These are phyloP conservation scores for Casuarius casuarius DNA, from an alignment of 2,113 vertebrate genomes.

Conservation along the genomic window DNA sequence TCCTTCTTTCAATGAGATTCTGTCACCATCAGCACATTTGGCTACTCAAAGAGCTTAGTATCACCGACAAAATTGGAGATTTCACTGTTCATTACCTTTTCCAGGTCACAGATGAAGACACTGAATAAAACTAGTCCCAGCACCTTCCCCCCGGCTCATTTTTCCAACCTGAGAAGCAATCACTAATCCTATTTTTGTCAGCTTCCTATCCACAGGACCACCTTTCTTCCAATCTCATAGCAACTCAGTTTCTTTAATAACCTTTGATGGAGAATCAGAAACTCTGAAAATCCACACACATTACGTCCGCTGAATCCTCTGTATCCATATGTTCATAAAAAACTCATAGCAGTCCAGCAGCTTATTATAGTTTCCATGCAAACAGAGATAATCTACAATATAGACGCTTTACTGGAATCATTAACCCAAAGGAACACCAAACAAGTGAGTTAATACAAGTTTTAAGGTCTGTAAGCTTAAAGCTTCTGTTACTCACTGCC, in stretches of 20 bases:
- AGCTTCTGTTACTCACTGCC: background rate
- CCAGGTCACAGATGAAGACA: background rate
- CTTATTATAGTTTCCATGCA: background rate
- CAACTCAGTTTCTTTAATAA: background rate
- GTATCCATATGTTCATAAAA: background rate
- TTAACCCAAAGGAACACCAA: background rate
- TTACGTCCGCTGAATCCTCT: background rate
- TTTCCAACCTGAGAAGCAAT: background rate
- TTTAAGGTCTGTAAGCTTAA: background rate
- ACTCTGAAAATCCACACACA: background rate
- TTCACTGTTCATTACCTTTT: constrained; percentile 33
- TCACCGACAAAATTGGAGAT: background rate
- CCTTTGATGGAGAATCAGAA: background rate
- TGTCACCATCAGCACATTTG: constrained; percentile 29
- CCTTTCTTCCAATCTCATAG: background rate
- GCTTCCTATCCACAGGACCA: background rate
- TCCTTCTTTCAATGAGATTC: background rate
- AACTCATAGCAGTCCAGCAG: background rate
- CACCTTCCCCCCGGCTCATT: background rate
- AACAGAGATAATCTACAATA: background rate
- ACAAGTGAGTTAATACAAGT: background rate
- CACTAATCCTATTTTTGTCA: background rate
- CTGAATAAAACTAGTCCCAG: background rate
- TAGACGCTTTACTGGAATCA: background rate
- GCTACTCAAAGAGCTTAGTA: background rate